Conservation (phyloP, 2,113 vertebrate genomes). For the Mustela lutreola region DNA sequence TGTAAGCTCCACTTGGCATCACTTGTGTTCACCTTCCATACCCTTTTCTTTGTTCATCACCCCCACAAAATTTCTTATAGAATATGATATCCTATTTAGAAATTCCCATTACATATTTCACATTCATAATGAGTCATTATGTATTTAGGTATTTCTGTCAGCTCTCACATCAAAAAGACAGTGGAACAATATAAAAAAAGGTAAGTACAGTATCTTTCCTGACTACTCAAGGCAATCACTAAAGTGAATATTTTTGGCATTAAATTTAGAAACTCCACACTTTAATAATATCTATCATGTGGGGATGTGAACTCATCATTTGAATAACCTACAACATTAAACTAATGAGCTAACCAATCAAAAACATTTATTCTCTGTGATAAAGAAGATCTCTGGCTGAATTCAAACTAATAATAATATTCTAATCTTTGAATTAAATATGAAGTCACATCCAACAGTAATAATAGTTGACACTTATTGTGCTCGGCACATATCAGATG, state of each 20-base stretch:
- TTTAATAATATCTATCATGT: neutral
- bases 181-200: neutral
- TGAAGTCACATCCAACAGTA: neutral
- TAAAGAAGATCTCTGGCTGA: neutral
- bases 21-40: neutral
- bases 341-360: neutral
- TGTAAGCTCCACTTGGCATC: neutral
- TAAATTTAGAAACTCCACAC: neutral
- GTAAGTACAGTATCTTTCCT: neutral
- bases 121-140: neutral
- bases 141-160: slow-evolving; percentile 23
- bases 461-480: neutral
- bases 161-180: slow-evolving; percentile 5
- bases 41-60: slow-evolving; percentile 1
- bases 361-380: slow-evolving; percentile 16
- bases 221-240: neutral
- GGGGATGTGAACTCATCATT: neutral
- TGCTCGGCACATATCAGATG: neutral
- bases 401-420: neutral
- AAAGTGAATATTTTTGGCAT: neutral
- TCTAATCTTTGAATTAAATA: slow-evolving; percentile 29
- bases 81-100: neutral
- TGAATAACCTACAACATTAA: slow-evolving; percentile 19
- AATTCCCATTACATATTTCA: slow-evolving; percentile 27
- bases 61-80: neutral